Percentiles rank a stretch among this genome's conserved stretches.
Evolutionary conservation across 2,888 invertebrate genomes (phyloP).

Genomic region (Troides oblongomaculatus): DNA sequence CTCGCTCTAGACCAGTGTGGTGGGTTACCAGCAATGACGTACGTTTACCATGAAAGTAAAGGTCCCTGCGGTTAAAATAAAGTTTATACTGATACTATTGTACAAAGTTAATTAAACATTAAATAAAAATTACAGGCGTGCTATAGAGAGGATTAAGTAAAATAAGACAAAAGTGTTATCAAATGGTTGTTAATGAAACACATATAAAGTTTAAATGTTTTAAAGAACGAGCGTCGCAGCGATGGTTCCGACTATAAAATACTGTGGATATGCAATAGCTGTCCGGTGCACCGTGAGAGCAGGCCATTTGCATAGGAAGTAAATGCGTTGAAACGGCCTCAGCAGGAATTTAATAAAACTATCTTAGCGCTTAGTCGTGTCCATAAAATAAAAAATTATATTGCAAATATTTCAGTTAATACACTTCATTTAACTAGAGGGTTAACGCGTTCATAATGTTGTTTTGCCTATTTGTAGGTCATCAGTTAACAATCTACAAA

Average conservation of each 20-base stretch:
- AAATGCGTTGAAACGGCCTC: slow-evolving; percentile 69
- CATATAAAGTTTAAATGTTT: slow-evolving; percentile 33
- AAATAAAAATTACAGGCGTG: not conserved
- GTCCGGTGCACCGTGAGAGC: slow-evolving; percentile 55
- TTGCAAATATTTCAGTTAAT: slow-evolving; percentile 47
- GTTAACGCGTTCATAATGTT: slow-evolving; percentile 3
- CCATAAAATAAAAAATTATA: slow-evolving; percentile 61
- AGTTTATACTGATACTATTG: no score
- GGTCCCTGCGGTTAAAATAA: no score
- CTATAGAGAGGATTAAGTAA: slow-evolving; percentile 5
- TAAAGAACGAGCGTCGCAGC: slow-evolving; percentile 42
- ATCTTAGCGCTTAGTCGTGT: slow-evolving; percentile 62
- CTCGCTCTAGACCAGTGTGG: no score
- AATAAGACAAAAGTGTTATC: slow-evolving; percentile 17
- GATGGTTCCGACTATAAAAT: slow-evolving; percentile 69
- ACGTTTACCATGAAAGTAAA: no score
- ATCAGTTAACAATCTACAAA: no score
- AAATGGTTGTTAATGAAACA: slow-evolving; percentile 29
- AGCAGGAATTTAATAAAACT: slow-evolving; percentile 76
- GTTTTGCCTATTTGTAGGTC: no score
- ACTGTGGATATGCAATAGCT: slow-evolving; percentile 64
- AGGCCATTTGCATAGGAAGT: slow-evolving; percentile 71
- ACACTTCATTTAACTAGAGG: slow-evolving; percentile 23
- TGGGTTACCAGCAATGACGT: no score
- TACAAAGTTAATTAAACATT: not conserved